Conservation (phyloP, 2,113 vertebrate genomes). For the Strigops habroptila region DNA sequence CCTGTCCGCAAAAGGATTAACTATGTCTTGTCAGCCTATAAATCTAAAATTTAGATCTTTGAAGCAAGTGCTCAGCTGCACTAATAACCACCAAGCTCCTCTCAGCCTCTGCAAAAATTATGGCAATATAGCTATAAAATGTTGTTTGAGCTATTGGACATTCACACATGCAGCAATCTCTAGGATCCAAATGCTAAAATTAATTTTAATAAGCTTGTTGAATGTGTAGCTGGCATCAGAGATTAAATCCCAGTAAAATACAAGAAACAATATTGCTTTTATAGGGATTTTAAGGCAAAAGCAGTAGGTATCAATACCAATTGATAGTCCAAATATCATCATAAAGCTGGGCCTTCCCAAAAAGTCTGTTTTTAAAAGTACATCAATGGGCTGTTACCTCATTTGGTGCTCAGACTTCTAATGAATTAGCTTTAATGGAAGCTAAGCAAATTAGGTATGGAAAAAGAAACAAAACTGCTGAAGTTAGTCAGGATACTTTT, state of each 20-base stretch:
- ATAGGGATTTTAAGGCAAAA: neutral
- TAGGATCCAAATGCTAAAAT: neutral
- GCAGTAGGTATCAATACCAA: neutral
- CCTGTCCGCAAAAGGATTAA: neutral
- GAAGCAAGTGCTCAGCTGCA: neutral
- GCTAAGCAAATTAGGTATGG: neutral
- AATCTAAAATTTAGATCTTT: conserved; percentile 8
- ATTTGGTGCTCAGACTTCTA: neutral
- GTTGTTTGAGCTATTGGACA: neutral
- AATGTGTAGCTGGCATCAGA: neutral
- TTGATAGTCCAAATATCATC: neutral
- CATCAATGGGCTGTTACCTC: neutral
- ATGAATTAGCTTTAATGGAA: neutral
- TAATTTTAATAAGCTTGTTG: neutral
- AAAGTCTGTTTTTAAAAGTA: neutral
- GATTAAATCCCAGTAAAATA: neutral
- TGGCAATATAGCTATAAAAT: neutral
- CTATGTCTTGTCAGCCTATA: neutral
- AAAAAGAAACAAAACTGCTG: neutral
- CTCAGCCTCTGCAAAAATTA: neutral
- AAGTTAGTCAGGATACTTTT: neutral
- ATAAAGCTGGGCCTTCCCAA: neutral
- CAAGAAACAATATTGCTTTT: neutral
- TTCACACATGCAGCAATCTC: neutral
- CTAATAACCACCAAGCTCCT: neutral